Conservation (phyloP, 2,888 invertebrate species). For the Nephrotoma appendiculata region DNA sequence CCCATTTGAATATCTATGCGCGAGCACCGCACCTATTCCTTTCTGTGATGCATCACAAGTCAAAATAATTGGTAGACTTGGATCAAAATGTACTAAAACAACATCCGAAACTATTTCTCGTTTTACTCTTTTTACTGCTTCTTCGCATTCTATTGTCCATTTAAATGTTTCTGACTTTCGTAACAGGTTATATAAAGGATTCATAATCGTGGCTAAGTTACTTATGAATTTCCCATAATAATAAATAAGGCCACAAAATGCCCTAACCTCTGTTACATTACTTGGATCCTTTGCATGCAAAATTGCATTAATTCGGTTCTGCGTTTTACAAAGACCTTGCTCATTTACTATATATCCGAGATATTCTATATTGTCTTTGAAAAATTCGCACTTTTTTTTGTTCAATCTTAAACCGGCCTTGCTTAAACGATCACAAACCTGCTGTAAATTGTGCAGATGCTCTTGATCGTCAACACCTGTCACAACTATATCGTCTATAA, state of each 20-base stretch:
- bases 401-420: slow-evolving; percentile 17
- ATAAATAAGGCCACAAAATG: slow-evolving; percentile 23
- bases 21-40: not conserved
- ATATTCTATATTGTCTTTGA: slow-evolving; percentile 15
- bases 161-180: slow-evolving; percentile 10
- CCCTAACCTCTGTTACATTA: slow-evolving; percentile 15
- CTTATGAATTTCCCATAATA: slow-evolving; percentile 22
- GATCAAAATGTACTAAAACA: slow-evolving; percentile 15
- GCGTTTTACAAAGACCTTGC: slow-evolving; percentile 18
- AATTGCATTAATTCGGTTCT: slow-evolving; percentile 8
- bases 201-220: slow-evolving; percentile 3
- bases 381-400: slow-evolving; percentile 20
- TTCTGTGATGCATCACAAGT: not conserved
- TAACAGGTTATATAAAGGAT: slow-evolving; percentile 19
- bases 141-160: slow-evolving; percentile 19
- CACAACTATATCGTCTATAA: slow-evolving; percentile 20
- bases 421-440: slow-evolving; percentile 14
- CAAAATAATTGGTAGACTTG: not conserved
- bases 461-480: slow-evolving; percentile 15
- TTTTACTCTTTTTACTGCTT: slow-evolving; percentile 20
- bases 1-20: not conserved
- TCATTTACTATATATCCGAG: slow-evolving; percentile 20
- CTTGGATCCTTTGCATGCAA: slow-evolving; percentile 15
- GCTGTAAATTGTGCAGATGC: slow-evolving; percentile 16
- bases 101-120: slow-evolving; percentile 12